These are phyloP conservation scores for Kryptolebias ocellatus DNA, from an alignment of 2,797 vertebrate genomes.

Conservation along the genomic window DNA sequence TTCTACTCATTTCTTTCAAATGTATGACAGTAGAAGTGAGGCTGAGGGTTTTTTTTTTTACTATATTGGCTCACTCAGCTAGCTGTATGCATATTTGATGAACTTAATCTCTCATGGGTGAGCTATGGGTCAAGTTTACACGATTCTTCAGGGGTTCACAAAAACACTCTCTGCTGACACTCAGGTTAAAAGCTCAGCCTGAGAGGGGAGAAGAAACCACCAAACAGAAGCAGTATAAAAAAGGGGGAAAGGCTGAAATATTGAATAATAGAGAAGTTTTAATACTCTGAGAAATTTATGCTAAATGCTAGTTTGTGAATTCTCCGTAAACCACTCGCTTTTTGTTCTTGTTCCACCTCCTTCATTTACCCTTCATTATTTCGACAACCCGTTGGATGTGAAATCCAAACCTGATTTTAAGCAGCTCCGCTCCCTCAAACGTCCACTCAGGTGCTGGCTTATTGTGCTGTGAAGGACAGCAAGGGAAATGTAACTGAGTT, in stretches of 20 bases:
- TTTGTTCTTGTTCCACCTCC: background rate
- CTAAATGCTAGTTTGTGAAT: too few relatives aligned
- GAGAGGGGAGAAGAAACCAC: conserved; percentile 23
- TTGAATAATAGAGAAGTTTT: too few relatives aligned
- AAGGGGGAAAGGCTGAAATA: too few relatives aligned
- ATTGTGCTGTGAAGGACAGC: conserved; percentile 36
- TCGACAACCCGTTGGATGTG: conserved; percentile 26
- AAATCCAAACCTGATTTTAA: conserved; percentile 19
- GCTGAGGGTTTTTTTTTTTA: background rate
- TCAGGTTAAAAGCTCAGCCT: conserved; percentile 35
- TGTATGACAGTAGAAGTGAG: background rate
- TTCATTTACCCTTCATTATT: conserved; percentile 37
- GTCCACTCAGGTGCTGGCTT: conserved; percentile 28
- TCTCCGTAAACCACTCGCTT: too few relatives aligned
- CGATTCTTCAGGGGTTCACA: conserved; percentile 23
- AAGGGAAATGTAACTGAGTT: conserved; percentile 37
- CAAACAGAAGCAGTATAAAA: conserved; percentile 9
- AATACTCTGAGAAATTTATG: too few relatives aligned
- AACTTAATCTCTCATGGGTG: conserved; percentile 31
- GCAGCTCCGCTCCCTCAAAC: conserved; percentile 7
- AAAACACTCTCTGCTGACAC: conserved; percentile 29
- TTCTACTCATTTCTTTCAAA: conserved; percentile 14
- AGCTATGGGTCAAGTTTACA: conserved; percentile 49
- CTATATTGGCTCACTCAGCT: conserved; percentile 2
- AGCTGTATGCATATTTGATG: conserved; percentile 44